Percentiles rank a stretch among this genome's conserved stretches.
Evolutionary conservation across 2,797 vertebrate genomes (phyloP).

Genomic region (Cynopterus sphinx): DNA sequence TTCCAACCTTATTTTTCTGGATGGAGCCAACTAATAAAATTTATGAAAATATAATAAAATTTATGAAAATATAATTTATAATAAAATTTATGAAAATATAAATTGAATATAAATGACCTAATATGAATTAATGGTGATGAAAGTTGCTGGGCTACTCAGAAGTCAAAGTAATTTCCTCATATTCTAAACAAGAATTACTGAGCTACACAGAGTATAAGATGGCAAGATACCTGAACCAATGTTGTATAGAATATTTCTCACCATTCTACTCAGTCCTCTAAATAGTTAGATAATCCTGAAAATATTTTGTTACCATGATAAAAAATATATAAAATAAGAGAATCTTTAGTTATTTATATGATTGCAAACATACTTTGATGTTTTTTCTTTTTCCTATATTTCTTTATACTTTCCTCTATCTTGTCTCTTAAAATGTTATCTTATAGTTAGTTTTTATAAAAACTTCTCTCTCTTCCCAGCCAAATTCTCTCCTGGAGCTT

Average conservation of each 20-base stretch:
- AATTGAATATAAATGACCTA: constrained; percentile 24
- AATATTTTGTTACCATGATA: background rate
- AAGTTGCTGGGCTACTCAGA: background rate
- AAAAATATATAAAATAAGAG: background rate
- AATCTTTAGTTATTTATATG: background rate
- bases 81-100: constrained; percentile 18
- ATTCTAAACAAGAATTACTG: background rate
- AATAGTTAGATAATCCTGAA: background rate
- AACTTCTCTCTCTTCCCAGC: background rate
- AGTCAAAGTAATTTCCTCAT: background rate
- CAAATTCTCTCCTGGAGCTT: background rate
- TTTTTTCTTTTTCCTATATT: background rate
- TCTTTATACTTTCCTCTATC: constrained; percentile 18
- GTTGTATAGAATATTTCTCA: background rate
- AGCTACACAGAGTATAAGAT: background rate
- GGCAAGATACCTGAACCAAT: background rate
- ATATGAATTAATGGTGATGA: background rate
- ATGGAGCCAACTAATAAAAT: background rate
- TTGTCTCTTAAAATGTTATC: constrained; percentile 37
- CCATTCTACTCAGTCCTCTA: background rate
- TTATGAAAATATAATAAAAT: background rate
- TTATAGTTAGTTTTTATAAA: background rate
- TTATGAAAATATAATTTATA: background rate
- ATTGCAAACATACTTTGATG: background rate
- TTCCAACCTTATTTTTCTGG: background rate